Base-by-base conservation (phyloP, 2,113 vertebrate species). In the Oophaga pumilio region DNA sequence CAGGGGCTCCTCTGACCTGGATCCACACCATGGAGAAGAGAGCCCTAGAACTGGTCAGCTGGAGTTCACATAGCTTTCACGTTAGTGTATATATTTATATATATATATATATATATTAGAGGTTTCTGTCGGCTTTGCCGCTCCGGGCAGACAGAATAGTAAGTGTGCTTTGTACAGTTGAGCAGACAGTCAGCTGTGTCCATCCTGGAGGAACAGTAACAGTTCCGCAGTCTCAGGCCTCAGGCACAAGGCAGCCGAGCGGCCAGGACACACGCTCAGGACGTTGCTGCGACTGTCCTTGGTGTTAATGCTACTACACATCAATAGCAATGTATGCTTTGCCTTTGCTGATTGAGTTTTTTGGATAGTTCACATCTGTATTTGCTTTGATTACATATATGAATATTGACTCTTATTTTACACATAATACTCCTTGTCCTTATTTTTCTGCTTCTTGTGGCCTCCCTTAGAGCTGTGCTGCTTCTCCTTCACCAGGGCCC, bases 391-490 rank as follows among this genome's bases (percentile, higher is more conserved):
- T 92, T 52, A 83, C 79, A 87, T 82, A 76, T 76, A 82, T 64
- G 26, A 78, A 26, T 77, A 66, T 24, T 76, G 9, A 52, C 33
- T n/a, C 11, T 71, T 69, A 15, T 57, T 90, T 97, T 97, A 99
- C 96, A 99, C 98, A 62, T 99, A 99, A 91, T 99, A 99, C 91
- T 99, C 98, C 93, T 97, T 99, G 95, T 99, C 98, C 95, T 99
- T 99, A 93, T 99, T 98, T 94, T 98, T 99, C 95, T 99, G 97
- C 92, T 98, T 99, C 96, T 97, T 99, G 93, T 96, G 97, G 95
- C 97, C 95, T 88, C 97, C 94, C 95, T 99, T 99, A n/a, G 96
- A 93, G 93, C 95, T 96, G 92, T 96, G 96, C 91, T 97, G 97
- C 93, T 99, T 99, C 94, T 99, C 98, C 95, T 99, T 99, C 93